phyloP scores from a whole-genome alignment of 2,113 vertebrate genomes.

The Mus musculus region DNA sequence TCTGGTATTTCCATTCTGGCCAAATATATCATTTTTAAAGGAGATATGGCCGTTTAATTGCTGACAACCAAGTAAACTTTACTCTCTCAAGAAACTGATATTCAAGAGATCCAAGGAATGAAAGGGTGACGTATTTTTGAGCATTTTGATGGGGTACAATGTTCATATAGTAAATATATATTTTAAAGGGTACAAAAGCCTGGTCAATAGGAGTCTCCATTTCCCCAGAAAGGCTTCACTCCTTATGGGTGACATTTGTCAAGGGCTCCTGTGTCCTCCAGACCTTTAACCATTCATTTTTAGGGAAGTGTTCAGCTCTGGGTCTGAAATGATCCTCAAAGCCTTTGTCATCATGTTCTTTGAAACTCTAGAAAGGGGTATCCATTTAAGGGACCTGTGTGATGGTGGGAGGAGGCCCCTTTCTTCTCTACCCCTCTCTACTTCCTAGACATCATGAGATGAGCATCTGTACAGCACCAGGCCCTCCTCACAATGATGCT shows the following conservation, averaged over 20 bases:
- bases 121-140: too few relatives aligned
- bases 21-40: neutral
- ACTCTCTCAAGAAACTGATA: neutral
- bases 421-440: neutral
- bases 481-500: neutral
- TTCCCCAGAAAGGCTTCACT: neutral
- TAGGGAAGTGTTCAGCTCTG: neutral
- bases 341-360: neutral
- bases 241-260: neutral
- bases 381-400: neutral
- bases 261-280: neutral
- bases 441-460: neutral
- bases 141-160: neutral
- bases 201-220: fast-evolving
- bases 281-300: neutral
- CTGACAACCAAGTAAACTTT: neutral
- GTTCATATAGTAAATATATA: fast-evolving
- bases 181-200: neutral
- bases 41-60: neutral
- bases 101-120: neutral
- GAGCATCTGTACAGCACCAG: too few relatives aligned
- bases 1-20: neutral
- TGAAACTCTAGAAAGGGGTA: neutral
- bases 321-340: neutral
- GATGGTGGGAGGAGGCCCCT: neutral